Percentiles rank a stretch among this genome's conserved stretches.
phyloP scores from a whole-genome alignment of 37 sponge, comb jelly and placozoan species.

The Hexactinellida sp. region DNA sequence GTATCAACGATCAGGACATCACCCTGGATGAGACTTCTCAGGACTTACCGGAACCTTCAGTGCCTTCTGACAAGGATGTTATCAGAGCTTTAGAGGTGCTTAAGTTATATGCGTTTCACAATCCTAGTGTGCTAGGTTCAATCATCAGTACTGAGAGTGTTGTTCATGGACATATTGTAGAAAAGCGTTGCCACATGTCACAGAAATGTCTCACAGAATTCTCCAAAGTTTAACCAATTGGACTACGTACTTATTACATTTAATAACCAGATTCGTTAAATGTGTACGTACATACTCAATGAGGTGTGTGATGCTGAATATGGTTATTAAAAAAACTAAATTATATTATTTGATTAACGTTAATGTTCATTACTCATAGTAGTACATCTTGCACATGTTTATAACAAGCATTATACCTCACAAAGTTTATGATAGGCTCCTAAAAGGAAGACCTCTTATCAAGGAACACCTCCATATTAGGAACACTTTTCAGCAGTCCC shows the following conservation, averaged over 20 bases:
- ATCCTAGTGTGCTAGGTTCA: constrained; percentile 4
- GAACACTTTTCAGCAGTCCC: constrained; percentile 16
- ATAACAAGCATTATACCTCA: neutral
- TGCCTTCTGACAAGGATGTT: constrained; percentile 15
- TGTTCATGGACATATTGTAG: constrained; percentile 10
- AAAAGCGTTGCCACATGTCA: neutral
- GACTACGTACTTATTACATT: constrained; percentile 16
- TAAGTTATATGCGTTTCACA: constrained; percentile 7
- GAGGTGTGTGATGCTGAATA: neutral
- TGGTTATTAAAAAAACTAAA: neutral
- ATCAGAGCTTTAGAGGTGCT: constrained; percentile 13
- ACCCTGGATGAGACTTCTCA: constrained; percentile 17
- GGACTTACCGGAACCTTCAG: constrained; percentile 13
- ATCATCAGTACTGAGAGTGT: constrained; percentile 17
- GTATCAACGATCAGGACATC: constrained; percentile 9
- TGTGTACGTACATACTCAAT: neutral
- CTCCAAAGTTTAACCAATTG: constrained; percentile 4
- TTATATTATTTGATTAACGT: neutral
- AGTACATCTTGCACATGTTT: neutral
- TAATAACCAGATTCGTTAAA: constrained; percentile 11
- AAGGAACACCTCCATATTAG: constrained; percentile 12
- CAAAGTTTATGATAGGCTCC: constrained; percentile 1
- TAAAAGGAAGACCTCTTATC: neutral
- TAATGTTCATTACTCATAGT: neutral
- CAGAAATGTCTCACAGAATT: neutral